phyloP scores from a whole-genome alignment of 2,797 vertebrate genomes.

The Phylloscopus collybita region DNA sequence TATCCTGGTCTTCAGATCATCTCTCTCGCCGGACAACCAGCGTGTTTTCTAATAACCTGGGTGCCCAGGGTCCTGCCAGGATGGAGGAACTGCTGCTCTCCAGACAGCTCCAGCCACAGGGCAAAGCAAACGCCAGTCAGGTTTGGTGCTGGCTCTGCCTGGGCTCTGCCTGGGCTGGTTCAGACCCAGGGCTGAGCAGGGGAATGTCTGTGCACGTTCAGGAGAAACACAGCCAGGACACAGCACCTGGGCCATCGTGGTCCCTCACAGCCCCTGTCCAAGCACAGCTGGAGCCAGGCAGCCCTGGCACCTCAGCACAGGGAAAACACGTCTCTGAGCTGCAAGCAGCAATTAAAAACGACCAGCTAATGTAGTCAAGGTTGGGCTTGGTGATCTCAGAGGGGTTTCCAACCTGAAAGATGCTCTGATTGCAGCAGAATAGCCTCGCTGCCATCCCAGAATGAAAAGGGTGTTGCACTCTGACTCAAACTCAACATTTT shows the following conservation, averaged over 20 bases:
- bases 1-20: no score
- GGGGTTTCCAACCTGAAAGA: not conserved
- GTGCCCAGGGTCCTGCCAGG: not conserved
- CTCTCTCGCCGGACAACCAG: no score
- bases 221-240: not conserved
- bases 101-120: rapidly evolving
- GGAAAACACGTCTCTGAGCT: not conserved
- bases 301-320: not conserved
- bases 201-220: not conserved
- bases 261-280: not conserved
- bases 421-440: not conserved
- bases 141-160: not conserved
- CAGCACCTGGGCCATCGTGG: rapidly evolving
- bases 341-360: not conserved
- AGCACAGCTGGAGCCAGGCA: not conserved
- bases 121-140: not conserved
- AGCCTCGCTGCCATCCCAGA: not conserved
- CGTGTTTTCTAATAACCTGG: not conserved
- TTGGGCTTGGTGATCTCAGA: not conserved
- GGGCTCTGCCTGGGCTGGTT: rapidly evolving
- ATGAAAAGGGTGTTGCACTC: not conserved
- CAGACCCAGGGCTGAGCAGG: not conserved
- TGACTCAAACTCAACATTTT: not conserved
- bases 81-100: not conserved
- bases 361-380: no score